These are phyloP conservation scores for Lophius americanus DNA, from an alignment of 2,797 vertebrate species.

Conservation along the genomic window DNA sequence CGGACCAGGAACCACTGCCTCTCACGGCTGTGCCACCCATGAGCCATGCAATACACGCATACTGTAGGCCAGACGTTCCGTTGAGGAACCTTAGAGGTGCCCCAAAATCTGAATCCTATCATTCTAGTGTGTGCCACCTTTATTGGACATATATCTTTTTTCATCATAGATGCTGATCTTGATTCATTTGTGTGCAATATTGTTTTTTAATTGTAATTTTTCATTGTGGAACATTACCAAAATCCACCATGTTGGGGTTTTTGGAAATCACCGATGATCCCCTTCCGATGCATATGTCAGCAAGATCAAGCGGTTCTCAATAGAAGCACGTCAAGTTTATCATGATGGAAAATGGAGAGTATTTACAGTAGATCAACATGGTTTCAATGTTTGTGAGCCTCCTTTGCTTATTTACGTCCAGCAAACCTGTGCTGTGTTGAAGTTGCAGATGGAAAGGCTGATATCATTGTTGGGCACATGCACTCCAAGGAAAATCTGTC, in stretches of 20 bases:
- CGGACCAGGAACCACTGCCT: slow-evolving; percentile 77
- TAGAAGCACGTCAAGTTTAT: slow-evolving; percentile 41
- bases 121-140: slow-evolving; percentile 21
- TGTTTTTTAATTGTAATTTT: not conserved
- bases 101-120: slow-evolving; percentile 41
- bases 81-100: slow-evolving; percentile 69
- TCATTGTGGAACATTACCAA: slow-evolving; percentile 2
- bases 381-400: slow-evolving; percentile 45
- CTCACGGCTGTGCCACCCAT: slow-evolving; percentile 77
- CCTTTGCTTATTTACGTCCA: slow-evolving; percentile 58
- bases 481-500: slow-evolving; percentile 52
- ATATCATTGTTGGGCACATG: slow-evolving; percentile 60
- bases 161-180: slow-evolving; percentile 8
- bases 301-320: slow-evolving; percentile 44
- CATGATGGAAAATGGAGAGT: slow-evolving; percentile 49
- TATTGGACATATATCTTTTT: slow-evolving; percentile 8
- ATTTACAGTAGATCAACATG: slow-evolving; percentile 51
- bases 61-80: slow-evolving; percentile 61
- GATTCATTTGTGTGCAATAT: not conserved
- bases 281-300: slow-evolving; percentile 30
- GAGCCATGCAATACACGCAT: slow-evolving; percentile 62
- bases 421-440: slow-evolving; percentile 62
- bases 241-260: slow-evolving; percentile 5
- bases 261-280: slow-evolving; percentile 13
- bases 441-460: slow-evolving; percentile 59